These are phyloP conservation scores for Herminia tarsipennalis DNA, from an alignment of 2,888 invertebrate genomes.

Conservation along the genomic window DNA sequence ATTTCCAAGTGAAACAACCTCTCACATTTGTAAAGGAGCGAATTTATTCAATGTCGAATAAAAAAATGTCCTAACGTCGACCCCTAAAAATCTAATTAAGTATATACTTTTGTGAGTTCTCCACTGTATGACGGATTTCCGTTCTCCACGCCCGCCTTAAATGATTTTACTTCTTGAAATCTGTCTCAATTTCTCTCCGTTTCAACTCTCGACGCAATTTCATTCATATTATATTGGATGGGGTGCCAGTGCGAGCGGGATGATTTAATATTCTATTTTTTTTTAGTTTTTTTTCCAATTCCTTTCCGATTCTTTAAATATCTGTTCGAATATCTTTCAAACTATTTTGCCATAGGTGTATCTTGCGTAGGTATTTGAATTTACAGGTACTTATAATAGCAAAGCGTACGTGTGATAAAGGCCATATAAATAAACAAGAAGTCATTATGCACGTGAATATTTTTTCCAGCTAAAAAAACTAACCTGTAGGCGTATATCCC, in stretches of 20 bases:
- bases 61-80: slow-evolving; percentile 32
- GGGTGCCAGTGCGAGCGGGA: slow-evolving; percentile 38
- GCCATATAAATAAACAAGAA: not conserved
- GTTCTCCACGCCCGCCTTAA: slow-evolving; percentile 56
- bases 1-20: slow-evolving; percentile 33
- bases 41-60: slow-evolving; percentile 24
- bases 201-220: slow-evolving; percentile 64
- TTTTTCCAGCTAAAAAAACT: no score
- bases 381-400: no score
- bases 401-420: not conserved
- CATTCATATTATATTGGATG: slow-evolving; percentile 59
- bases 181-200: slow-evolving; percentile 66
- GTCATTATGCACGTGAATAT: not conserved
- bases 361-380: no score
- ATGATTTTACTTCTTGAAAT: slow-evolving; percentile 69
- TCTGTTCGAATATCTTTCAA: not conserved
- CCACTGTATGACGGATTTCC: slow-evolving; percentile 66
- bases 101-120: slow-evolving; percentile 50
- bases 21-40: slow-evolving; percentile 23
- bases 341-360: not conserved
- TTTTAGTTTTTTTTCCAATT: not conserved
- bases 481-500: no score
- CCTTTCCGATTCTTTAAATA: not conserved
- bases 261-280: slow-evolving; percentile 32
- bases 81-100: slow-evolving; percentile 55